Percentiles rank a stretch among this genome's conserved stretches.
phyloP scores from a whole-genome alignment of 1,140 invertebrate species.

The Contarinia nasturtii region DNA sequence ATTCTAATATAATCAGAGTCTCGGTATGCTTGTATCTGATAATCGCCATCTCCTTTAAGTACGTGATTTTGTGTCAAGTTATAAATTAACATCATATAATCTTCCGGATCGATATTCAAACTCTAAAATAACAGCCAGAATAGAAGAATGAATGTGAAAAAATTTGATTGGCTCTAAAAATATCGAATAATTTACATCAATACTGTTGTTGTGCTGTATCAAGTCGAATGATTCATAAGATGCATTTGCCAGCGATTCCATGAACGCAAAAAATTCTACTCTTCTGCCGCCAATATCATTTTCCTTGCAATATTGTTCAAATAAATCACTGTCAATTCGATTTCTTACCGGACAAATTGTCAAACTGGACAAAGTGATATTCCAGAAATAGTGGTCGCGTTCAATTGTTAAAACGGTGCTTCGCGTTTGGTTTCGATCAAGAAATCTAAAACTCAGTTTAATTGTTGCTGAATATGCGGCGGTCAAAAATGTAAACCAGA shows the following conservation, averaged over 20 bases:
- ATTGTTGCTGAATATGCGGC: constrained; percentile 13
- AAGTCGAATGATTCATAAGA: constrained; percentile 18
- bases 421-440: constrained; percentile 11
- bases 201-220: constrained; percentile 10
- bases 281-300: constrained; percentile 4
- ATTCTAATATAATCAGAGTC: constrained; percentile 7
- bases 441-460: constrained; percentile 12
- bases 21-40: neutral
- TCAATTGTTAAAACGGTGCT: constrained; percentile 45
- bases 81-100: constrained; percentile 19
- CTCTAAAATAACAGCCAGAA: neutral
- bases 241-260: constrained; percentile 19
- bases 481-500: constrained; percentile 13
- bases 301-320: constrained; percentile 22
- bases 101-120: constrained; percentile 10
- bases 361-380: constrained; percentile 38
- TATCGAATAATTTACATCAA: neutral
- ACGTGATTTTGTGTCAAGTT: constrained; percentile 15
- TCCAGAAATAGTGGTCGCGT: constrained; percentile 44
- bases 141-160: neutral
- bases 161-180: neutral
- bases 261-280: constrained; percentile 12
- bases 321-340: constrained; percentile 23
- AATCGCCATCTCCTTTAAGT: constrained; percentile 5
- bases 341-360: constrained; percentile 29